phyloP scores from a whole-genome alignment of 2,888 invertebrate species.

The Lapara coniferarum region DNA sequence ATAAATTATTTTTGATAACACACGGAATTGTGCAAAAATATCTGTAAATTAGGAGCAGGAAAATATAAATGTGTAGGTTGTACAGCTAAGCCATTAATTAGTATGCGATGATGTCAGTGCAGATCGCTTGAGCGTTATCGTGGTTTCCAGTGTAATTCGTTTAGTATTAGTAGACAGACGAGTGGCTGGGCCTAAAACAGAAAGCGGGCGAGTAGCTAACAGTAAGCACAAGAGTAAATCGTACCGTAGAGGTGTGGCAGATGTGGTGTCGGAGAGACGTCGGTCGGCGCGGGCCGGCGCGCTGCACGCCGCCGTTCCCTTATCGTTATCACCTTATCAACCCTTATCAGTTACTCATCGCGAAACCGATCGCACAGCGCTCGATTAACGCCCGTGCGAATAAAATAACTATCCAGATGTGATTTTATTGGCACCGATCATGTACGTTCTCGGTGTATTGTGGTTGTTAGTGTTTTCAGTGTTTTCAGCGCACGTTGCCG shows the following conservation, averaged over 20 bases:
- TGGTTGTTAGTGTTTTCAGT: conserved; percentile 56
- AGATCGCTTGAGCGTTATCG: conserved; percentile 16
- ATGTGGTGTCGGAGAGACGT: conserved; percentile 69
- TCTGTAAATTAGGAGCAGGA: not conserved
- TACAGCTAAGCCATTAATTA: conserved; percentile 17
- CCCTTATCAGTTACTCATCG: conserved; percentile 77
- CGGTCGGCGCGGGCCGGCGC: conserved; percentile 51
- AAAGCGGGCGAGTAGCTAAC: conserved; percentile 12
- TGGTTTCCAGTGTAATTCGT: conserved; percentile 16
- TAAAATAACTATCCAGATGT: conserved; percentile 54
- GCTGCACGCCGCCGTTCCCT: conserved; percentile 58
- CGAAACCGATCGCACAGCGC: conserved; percentile 68
- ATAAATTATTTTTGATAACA: not conserved
- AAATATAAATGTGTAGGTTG: conserved; percentile 5
- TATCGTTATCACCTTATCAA: conserved; percentile 77
- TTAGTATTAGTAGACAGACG: conserved; percentile 24
- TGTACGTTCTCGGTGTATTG: conserved; percentile 61
- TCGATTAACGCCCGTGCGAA: conserved; percentile 65
- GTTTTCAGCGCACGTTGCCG: conserved; percentile 55
- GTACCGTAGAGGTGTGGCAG: conserved; percentile 60
- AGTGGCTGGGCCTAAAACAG: conserved; percentile 18
- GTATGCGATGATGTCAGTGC: conserved; percentile 21
- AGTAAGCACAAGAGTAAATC: conserved; percentile 24
- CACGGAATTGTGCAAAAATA: not conserved
- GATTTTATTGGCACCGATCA: conserved; percentile 57